Evolutionary conservation across 1,140 invertebrate species (phyloP), one percentile per base, ranked within the genome.

Genomic region (Orussus abietinus): DNA sequence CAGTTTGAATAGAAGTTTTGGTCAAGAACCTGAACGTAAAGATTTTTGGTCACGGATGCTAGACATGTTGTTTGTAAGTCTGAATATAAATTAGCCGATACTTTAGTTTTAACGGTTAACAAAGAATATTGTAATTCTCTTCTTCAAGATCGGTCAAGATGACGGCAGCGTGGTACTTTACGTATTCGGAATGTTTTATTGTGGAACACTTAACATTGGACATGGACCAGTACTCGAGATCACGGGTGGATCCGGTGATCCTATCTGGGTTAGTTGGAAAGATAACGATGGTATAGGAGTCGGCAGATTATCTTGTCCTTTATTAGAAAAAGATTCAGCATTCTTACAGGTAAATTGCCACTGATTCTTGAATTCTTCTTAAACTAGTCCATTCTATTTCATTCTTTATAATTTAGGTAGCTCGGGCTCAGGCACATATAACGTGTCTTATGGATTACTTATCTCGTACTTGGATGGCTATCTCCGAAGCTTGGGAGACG

Each of bases 401-500:
- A 20, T 42, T 9, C 39, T 29, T 50, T 31, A 42, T 33, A 29
- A 13, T 31, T 28, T 7, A 69, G 66, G 32, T 73, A 19, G 71
- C 71, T 0, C 64, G 69, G 56, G 60, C 59, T 35, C 69, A 74
- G 57, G 66, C 67, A 18, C 65, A 69, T 15, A 53, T 72, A 7
- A 66, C 71, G 45, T 72, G 59, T 45, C 51, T 72, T 10, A 72
- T 69, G 59, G 80, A 80, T 55, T 86, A 90, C 62, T 75, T 90
- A 17, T 81, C 81, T 21, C 80, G 83, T 51, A 87, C 87, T 2
- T 83, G 91, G 62, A 80, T 80, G 50, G 85, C 88, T n/a, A 87
- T 96, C 54, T 85, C 81, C 30, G 92, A 96, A 74, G 87, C 90
- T 0, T 96, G 92, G 90, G 93, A 96, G 72, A 92, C 90, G 45